Base-by-base conservation (phyloP, 2,113 vertebrate species). In the Ranitomeya imitator region DNA sequence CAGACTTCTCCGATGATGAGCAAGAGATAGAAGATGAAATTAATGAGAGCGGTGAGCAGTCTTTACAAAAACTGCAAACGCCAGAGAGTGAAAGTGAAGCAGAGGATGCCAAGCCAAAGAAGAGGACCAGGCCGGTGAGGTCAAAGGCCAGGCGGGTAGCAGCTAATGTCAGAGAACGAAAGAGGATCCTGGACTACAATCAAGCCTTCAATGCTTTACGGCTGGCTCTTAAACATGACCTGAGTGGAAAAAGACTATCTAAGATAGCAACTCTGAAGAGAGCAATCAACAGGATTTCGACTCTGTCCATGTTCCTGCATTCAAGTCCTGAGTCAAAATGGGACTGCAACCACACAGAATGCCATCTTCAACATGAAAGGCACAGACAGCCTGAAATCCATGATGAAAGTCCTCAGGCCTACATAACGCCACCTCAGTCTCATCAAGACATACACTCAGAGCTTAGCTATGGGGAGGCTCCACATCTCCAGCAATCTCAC, bases 141-240 rank as follows among this genome's bases (percentile, higher is more conserved):
- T 99, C 98, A 55, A 98, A 98, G 91, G 97, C 97, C 3, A 93
- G 98, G 86, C 94, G 98, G 73, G 95, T 97, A 90, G 97, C 98
- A 0, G 98, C 98, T 90, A 99, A 99, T 0, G 95, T 99, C 89
- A 93, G 98, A 0, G 98, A 99, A 93, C 94, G 98, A 60, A 99
- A 97, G 90, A 96, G 98, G 89, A 99, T 99, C 91, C 93, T 99
- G 94, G 98, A 99, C 91, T 99, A 99, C 94, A 99, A 99, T 91
- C 97, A 98, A 91, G 98, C 98, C 1, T 99, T 99, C 91, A 98
- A 99, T 2, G 96, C 97, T 12, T 95, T 99, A 81, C 96, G 98
- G 0, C 89, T 96, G 16, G 93, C 96, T 18, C 95, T 99, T 80
- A 96, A 94, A 57, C 98, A 99, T 1, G 97, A 99, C 94, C 95